Evolutionary conservation across 2,113 vertebrate species (phyloP).

Genomic region (Lanius collurio): DNA sequence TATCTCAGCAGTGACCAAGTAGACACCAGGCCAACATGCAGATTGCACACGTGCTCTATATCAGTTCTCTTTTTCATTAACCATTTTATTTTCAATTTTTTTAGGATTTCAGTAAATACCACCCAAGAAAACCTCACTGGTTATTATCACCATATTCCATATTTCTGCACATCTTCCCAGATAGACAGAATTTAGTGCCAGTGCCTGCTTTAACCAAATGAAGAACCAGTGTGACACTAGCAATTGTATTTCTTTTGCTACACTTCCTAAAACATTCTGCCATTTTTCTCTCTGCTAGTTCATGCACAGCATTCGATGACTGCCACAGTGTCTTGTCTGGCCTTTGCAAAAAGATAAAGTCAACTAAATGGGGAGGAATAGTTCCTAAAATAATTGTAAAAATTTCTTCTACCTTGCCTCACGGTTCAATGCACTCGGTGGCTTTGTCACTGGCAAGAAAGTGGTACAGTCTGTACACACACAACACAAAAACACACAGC

Average conservation of each 20-base stretch:
- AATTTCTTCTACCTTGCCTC: neutral
- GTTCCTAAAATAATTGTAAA: neutral
- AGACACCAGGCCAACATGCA: neutral
- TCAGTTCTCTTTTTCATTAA: neutral
- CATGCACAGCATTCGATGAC: neutral
- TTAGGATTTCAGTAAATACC: neutral
- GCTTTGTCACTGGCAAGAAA: neutral
- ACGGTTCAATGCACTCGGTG: neutral
- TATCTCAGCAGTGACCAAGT: neutral
- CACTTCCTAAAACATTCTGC: neutral
- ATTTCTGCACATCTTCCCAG: neutral
- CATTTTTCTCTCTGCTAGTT: neutral
- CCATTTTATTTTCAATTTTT: neutral
- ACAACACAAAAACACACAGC: neutral
- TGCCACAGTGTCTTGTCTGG: neutral
- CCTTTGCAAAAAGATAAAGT: neutral
- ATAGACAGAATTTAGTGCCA: neutral
- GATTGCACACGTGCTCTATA: fast-evolving
- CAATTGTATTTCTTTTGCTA: neutral
- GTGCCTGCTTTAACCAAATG: neutral
- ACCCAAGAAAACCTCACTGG: neutral
- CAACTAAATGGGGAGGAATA: neutral
- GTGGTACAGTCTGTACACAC: neutral
- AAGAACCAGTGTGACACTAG: neutral
- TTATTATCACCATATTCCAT: neutral